Conservation (phyloP, 2,888 invertebrate species). For the Cetonia aurata region DNA sequence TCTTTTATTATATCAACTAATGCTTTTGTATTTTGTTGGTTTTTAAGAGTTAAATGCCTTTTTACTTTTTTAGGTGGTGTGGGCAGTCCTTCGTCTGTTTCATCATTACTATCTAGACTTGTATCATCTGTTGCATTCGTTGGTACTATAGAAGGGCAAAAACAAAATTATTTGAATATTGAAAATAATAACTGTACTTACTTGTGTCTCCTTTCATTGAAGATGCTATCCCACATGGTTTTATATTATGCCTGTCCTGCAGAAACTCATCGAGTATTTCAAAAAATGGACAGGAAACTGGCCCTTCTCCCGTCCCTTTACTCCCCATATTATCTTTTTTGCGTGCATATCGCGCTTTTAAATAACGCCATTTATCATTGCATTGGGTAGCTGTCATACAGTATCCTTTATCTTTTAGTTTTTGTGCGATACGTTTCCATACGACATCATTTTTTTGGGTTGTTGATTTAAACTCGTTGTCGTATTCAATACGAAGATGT, state of each 20-base stretch:
- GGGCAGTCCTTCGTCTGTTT: background rate
- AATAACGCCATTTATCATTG: background rate
- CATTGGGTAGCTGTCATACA: background rate
- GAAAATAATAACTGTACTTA: background rate
- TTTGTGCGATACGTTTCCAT: background rate
- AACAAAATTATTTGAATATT: background rate
- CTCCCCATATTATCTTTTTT: slow-evolving; percentile 1
- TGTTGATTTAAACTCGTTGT: background rate
- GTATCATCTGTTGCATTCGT: background rate
- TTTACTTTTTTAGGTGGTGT: background rate
- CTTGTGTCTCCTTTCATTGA: slow-evolving; percentile 2
- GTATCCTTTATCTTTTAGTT: slow-evolving; percentile 2
- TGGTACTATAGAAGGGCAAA: background rate
- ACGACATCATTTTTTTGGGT: background rate
- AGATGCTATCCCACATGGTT: background rate
- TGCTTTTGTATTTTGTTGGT: background rate
- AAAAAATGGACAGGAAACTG: background rate
- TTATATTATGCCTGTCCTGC: background rate
- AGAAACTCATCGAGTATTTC: background rate
- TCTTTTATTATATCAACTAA: background rate
- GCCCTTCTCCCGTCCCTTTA: background rate
- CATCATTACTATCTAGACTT: background rate
- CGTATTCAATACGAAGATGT: background rate
- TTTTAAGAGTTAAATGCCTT: background rate
- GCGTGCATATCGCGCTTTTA: background rate